Evolutionary conservation across 2,113 vertebrate species (phyloP).

Genomic region (Felis chaus): DNA sequence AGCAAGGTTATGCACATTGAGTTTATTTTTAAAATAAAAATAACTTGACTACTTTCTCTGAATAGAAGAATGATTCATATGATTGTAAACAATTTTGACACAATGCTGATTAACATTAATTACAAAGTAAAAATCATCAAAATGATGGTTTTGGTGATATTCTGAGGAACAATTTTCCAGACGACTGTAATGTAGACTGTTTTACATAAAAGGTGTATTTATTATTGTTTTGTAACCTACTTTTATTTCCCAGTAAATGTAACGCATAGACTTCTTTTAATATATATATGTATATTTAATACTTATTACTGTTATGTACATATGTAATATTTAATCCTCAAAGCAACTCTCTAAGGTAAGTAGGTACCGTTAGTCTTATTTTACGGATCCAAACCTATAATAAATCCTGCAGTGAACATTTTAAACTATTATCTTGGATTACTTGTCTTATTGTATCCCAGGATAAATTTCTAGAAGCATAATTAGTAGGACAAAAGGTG

Average conservation of each 20-base stretch:
- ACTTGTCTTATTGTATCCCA: not conserved
- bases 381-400: not conserved
- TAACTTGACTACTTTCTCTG: not conserved
- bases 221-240: not conserved
- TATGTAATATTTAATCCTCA: not conserved
- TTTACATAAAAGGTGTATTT: slow-evolving; percentile 35
- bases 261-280: not conserved
- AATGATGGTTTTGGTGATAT: not conserved
- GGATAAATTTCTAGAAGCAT: not conserved
- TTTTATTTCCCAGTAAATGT: slow-evolving; percentile 24
- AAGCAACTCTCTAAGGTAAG: not conserved
- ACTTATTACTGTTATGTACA: not conserved
- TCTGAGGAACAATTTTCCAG: not conserved
- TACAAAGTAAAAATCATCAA: slow-evolving; percentile 11
- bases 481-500: not conserved
- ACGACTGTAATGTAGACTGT: not conserved
- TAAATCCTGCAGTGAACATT: not conserved
- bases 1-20: not conserved
- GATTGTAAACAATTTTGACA: not conserved
- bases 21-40: slow-evolving; percentile 41
- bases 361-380: not conserved
- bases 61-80: slow-evolving; percentile 37
- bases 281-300: not conserved
- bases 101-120: not conserved
- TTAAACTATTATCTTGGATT: not conserved